Conservation (phyloP, 2,888 invertebrate species). For the Drosophila barbarae region DNA sequence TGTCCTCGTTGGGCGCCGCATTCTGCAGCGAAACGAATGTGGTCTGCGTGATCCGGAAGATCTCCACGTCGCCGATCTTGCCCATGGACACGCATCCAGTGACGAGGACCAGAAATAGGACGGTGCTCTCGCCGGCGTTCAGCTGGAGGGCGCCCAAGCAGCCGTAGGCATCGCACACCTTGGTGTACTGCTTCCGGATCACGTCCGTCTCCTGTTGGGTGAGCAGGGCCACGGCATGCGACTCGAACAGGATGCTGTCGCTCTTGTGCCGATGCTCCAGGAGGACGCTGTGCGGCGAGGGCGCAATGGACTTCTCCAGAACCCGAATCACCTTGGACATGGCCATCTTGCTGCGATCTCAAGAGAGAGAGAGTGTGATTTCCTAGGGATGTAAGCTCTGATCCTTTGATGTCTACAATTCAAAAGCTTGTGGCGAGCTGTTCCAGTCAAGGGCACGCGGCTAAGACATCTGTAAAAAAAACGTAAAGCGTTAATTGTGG, state of each 20-base stretch:
- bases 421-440: constrained; percentile 2
- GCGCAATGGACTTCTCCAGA: constrained; percentile 91
- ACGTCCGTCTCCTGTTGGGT: constrained; percentile 90
- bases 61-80: constrained; percentile 95
- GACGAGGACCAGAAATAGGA: constrained; percentile 94
- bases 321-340: constrained; percentile 96
- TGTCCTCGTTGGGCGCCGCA: constrained; percentile 83
- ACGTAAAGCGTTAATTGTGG: constrained; percentile 23
- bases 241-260: constrained; percentile 93
- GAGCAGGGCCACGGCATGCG: constrained; percentile 89
- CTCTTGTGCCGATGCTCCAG: constrained; percentile 93
- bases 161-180: constrained; percentile 96
- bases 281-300: constrained; percentile 93
- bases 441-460: constrained; percentile 5
- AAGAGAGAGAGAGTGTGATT: background rate
- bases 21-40: constrained; percentile 93
- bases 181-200: constrained; percentile 92
- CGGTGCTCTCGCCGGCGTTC: constrained; percentile 90
- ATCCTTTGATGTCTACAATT: constrained; percentile 20
- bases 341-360: constrained; percentile 84
- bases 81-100: constrained; percentile 98
- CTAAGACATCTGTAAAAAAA: constrained; percentile 58
- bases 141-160: constrained; percentile 96
- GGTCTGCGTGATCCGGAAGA: constrained; percentile 96
- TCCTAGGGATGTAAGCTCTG: no score